Base-by-base conservation (phyloP, 2,113 vertebrate genomes). In the Grantiella picta region DNA sequence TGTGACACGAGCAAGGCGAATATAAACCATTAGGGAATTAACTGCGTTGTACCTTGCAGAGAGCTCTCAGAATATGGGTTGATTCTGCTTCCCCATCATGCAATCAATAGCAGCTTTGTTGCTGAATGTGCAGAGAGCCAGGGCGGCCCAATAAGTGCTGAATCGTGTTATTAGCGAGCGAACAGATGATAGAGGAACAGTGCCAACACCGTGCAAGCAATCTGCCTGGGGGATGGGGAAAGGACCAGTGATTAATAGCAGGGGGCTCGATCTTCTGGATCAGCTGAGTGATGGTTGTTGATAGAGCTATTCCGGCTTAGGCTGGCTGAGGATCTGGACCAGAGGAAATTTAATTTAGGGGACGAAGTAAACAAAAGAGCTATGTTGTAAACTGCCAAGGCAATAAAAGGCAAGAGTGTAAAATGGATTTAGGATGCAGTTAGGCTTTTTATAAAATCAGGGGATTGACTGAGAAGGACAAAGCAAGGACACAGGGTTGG, bases 51-150 rank as follows among this genome's bases (percentile, higher is more conserved):
- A 11, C 23, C 50, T 84, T 61, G 65, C 63, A 42, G 25, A 44
- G 80, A 69, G 47, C 49, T 38, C 75, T 54, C 77, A 13, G 71
- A 69, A 47, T 33, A 61, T 0, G 29, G 83, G 81, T 28, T 38
- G 38, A 76, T 86, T 72, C 63, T 87, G 84, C 91, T 89, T 70
- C 66, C 68, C 57, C 63, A 23, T 28, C 56, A 11, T 3, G 44
- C 69, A 88, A 89, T 92, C 85, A 44, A 91, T 79, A 64, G 85
- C 71, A 60, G 90, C 71, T 91, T 82, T 95, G 90, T 87, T 91
- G 93, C 87, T 86, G 87, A 54, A 65, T 45, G 71, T 6, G 60
- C 76, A 59, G 79, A 57, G 86, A 40, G 59, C 35, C 85, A 59
- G 87, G 4, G 7, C 53, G 9, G 63, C 92, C 76, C 80, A 8